These are phyloP conservation scores for Acanthopagrus latus DNA, from an alignment of 2,797 vertebrate genomes.

Conservation along the genomic window DNA sequence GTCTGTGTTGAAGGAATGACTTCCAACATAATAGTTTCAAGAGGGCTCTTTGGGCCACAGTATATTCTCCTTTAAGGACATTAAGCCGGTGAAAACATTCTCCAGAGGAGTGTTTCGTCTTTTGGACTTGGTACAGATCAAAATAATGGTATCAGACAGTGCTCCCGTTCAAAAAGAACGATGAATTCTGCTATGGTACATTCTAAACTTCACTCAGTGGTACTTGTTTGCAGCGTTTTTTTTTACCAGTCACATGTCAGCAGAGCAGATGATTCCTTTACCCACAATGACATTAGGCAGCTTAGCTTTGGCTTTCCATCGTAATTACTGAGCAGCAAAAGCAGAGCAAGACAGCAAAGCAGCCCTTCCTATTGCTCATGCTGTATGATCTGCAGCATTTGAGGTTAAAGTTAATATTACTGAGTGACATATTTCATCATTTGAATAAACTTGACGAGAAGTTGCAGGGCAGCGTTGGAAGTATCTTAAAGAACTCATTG, in stretches of 20 bases:
- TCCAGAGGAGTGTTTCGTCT: constrained; percentile 16
- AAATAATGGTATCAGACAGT: constrained; percentile 16
- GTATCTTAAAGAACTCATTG: constrained; percentile 13
- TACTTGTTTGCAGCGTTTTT: constrained; percentile 18
- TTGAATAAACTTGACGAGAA: constrained; percentile 26
- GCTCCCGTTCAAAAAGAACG: constrained; percentile 29
- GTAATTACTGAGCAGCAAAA: constrained; percentile 18
- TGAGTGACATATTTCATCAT: constrained; percentile 35
- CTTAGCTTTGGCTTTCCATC: constrained; percentile 15
- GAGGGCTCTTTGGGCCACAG: constrained; percentile 2
- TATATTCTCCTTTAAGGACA: constrained; percentile 12
- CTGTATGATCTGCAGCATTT: constrained; percentile 14
- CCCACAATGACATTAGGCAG: constrained; percentile 26
- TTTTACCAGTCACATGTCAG: constrained; percentile 25
- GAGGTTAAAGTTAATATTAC: constrained; percentile 8
- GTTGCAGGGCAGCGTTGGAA: constrained; percentile 15
- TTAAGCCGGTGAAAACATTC: constrained; percentile 12
- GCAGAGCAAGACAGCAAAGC: constrained; percentile 15
- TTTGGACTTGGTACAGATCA: constrained; percentile 5
- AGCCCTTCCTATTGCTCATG: constrained; percentile 2
- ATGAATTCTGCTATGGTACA: constrained; percentile 19
- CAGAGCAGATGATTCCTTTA: constrained; percentile 30
- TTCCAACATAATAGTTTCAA: constrained; percentile 1
- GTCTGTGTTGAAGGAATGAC: constrained; percentile 16
- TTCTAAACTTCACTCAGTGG: constrained; percentile 32